These are phyloP conservation scores for Aplysia californica DNA, from an alignment of 1,140 invertebrate species.

Conservation along the genomic window DNA sequence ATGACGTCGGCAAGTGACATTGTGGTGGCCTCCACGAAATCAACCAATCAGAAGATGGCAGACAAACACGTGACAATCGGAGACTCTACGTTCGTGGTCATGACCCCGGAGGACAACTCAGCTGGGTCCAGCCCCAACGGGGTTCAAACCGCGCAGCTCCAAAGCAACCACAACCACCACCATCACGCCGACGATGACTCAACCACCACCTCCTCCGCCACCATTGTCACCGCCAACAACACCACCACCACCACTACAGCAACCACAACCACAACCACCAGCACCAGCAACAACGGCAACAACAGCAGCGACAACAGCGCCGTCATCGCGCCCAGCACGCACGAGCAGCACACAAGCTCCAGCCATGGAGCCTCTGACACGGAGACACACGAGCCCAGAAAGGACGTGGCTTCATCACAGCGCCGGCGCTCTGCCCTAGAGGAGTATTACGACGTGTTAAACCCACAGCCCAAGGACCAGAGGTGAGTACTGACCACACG, in stretches of 20 bases:
- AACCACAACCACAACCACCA: not conserved
- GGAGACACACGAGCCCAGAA: too few relatives aligned
- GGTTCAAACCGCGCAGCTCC: too few relatives aligned
- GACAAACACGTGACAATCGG: constrained; percentile 5
- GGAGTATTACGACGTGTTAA: constrained; percentile 6
- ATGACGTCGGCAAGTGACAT: constrained; percentile 3
- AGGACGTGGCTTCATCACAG: too few relatives aligned
- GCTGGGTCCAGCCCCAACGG: not conserved
- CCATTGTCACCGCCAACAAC: not conserved
- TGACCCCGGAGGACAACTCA: not conserved
- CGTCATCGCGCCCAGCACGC: not conserved
- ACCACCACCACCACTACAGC: not conserved
- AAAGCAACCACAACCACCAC: too few relatives aligned
- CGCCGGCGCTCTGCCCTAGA: not conserved
- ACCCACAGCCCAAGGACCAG: constrained; percentile 10
- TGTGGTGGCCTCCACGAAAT: not conserved
- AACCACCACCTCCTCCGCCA: not conserved
- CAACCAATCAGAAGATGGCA: constrained; percentile 8
- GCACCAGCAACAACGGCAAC: too few relatives aligned
- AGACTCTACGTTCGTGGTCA: not conserved
- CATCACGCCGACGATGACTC: not conserved
- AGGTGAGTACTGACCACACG: too few relatives aligned
- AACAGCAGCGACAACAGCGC: not conserved
- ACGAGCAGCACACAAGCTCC: not conserved
- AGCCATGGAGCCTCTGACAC: too few relatives aligned